phyloP scores from a whole-genome alignment of 2,797 vertebrate species.

The Gymnoscopelus braueri region DNA sequence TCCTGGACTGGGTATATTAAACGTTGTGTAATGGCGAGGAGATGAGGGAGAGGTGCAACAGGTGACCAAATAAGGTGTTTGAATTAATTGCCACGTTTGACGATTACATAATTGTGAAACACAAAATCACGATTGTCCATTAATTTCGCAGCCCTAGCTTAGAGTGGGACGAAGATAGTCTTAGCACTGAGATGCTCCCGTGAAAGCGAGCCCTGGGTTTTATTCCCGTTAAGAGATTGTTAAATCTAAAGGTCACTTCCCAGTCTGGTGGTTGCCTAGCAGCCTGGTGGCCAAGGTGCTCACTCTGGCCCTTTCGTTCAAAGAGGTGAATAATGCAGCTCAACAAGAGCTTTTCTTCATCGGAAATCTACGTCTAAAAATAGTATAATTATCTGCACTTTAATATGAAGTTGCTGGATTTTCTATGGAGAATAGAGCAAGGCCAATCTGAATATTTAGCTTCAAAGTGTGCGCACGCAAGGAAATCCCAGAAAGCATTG shows the following conservation, averaged over 20 bases:
- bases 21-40: too few species aligned
- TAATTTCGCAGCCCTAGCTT: neutral
- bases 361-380: constrained; percentile 5
- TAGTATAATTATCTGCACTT: constrained; percentile 1
- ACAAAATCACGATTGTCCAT: too few species aligned
- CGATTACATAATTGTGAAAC: too few species aligned
- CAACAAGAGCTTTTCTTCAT: neutral
- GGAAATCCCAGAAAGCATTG: too few species aligned
- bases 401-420: neutral
- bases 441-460: neutral
- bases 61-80: too few species aligned
- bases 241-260: constrained; percentile 10
- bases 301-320: neutral
- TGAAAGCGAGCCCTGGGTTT: neutral
- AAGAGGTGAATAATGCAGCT: constrained; percentile 19
- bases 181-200: neutral
- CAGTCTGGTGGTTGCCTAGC: constrained; percentile 10
- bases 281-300: neutral
- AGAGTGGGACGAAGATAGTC: neutral
- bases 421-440: neutral
- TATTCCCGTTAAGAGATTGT: neutral
- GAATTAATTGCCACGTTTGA: too few species aligned
- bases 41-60: too few species aligned
- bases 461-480: too few species aligned
- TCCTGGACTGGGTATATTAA: too few species aligned